Base-by-base conservation (phyloP, 2,113 vertebrate species). In the Lepus americanus region DNA sequence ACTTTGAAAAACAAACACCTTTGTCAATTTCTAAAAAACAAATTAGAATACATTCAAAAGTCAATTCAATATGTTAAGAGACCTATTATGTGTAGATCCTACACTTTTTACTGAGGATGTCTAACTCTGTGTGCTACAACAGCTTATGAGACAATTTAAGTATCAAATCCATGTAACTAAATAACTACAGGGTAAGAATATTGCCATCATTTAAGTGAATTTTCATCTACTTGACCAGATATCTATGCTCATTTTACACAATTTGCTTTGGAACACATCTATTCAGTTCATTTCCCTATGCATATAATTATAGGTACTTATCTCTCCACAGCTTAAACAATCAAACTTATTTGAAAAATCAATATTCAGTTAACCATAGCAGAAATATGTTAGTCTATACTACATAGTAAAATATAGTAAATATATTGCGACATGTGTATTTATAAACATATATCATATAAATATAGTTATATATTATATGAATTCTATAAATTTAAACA, bases 21-120 rank as follows among this genome's bases (percentile, higher is more conserved):
- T 86, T 92, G 17, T n/a, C 36, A 59, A 81, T 86, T 82, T 74
- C 33, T 92, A 59, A 67, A 53, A 89, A 49, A 17, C 29, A 83
- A 64, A 5, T 74, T 81, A 36, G 9, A 89, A 81, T 86, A 74
- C 89, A 87, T 84, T 84, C 4, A 63, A 23, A 84, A 67, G 8
- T 79, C 51, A 63, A 20, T 74, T 89, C 53, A 87, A 69, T 33
- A 70, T 6, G 1, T 90, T 4, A 5, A 25, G 51, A 23, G 6
- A 83, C 17, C 19, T n/a, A 39, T 17, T 33, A 29, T 69, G 2
- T 20, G 3, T 51, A 51, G 9, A 55, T 36, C 2, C 19, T 27
- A 11, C 9, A 19, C 1, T 27, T 81, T 1, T 79, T 82, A 9
- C 3, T 86, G 6, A 70, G 14, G 39, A 82, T 29, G 76, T 23